phyloP scores from a whole-genome alignment of 1,140 invertebrate species.

The Mycetomoellerius zeteki region DNA sequence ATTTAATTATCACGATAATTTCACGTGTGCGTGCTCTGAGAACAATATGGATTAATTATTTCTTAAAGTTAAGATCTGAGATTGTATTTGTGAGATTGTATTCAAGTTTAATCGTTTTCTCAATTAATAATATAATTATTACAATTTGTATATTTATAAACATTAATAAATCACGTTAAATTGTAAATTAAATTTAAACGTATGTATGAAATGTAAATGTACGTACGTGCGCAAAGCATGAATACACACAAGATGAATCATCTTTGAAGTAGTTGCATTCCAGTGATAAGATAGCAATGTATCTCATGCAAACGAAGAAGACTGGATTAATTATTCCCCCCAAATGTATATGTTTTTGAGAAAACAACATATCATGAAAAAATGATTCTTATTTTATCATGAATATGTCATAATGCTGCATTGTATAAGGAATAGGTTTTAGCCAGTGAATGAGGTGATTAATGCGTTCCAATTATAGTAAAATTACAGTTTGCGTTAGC shows the following conservation, averaged over 20 bases:
- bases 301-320: constrained; percentile 21
- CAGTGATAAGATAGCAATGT: constrained; percentile 70
- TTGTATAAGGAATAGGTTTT: background rate
- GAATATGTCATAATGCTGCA: background rate
- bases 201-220: constrained; percentile 8
- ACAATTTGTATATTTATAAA: background rate
- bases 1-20: background rate
- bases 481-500: background rate
- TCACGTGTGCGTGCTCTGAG: background rate
- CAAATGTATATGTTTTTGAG: background rate
- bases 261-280: constrained; percentile 72
- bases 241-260: constrained; percentile 76
- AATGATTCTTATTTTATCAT: background rate
- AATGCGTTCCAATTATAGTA: background rate
- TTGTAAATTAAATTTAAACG: background rate
- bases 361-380: background rate
- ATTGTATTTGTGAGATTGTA: background rate
- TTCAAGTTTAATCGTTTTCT: background rate
- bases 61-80: background rate
- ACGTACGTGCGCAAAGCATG: constrained; percentile 63
- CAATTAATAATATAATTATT: background rate
- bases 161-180: background rate
- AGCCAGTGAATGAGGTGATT: background rate
- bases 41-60: background rate
- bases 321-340: background rate